Percentiles rank a stretch among this genome's conserved stretches.
Evolutionary conservation across 2,113 vertebrate genomes (phyloP).

Genomic region (Dolichallabes microphthalmus): DNA sequence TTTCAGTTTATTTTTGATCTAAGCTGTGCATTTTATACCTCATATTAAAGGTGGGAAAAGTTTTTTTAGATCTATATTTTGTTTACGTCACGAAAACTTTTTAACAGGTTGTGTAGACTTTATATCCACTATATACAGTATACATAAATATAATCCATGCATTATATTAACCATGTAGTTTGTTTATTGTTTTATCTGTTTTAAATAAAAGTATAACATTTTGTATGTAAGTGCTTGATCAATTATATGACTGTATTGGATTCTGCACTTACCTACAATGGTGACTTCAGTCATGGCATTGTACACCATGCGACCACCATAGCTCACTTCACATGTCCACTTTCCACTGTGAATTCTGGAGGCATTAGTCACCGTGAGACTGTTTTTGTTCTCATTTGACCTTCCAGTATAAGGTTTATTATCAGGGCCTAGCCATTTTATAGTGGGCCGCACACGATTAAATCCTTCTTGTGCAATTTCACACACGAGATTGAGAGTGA

Average conservation of each 20-base stretch:
- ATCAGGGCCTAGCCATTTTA: slow-evolving; percentile 2
- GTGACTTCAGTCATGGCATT: slow-evolving; percentile 19
- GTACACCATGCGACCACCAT: too few species aligned
- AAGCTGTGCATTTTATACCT: too few species aligned
- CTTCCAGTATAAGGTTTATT: fast-evolving
- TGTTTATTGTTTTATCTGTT: background rate
- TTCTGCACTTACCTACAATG: slow-evolving; percentile 63
- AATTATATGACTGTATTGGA: background rate
- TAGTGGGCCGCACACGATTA: fast-evolving
- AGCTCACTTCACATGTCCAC: slow-evolving; percentile 60
- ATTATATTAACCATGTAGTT: background rate
- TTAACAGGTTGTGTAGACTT: too few species aligned
- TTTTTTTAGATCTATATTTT: too few species aligned
- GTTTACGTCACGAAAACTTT: too few species aligned
- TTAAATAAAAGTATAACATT: background rate
- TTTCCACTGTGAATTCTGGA: slow-evolving; percentile 49
- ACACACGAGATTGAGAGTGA: slow-evolving; percentile 36
- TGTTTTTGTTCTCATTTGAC: too few species aligned
- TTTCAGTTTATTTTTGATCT: too few species aligned
- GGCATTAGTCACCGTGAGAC: fast-evolving
- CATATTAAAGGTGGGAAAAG: too few species aligned
- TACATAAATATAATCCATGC: background rate
- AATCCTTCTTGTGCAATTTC: fast-evolving
- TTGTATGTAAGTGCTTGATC: background rate
- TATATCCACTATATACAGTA: too few species aligned